phyloP scores from a whole-genome alignment of 2,888 invertebrate genomes.

The Caenorhabditis panamensis region DNA sequence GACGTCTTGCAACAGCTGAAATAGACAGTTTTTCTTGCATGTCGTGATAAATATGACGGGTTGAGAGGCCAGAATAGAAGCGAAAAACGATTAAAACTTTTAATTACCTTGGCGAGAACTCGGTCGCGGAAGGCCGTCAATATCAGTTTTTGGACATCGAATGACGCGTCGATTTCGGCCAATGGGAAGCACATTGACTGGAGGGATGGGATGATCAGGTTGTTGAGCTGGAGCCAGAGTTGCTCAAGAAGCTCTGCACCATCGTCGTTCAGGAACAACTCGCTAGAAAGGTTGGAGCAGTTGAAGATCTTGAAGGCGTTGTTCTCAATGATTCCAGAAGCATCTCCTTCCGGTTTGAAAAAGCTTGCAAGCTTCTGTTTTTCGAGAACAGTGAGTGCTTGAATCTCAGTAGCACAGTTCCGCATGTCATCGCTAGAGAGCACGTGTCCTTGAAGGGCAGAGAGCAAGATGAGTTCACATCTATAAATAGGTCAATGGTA shows the following conservation, averaged over 20 bases:
- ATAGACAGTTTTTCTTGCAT: slow-evolving; percentile 18
- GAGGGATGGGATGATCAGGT: slow-evolving; percentile 57
- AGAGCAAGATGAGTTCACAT: slow-evolving; percentile 50
- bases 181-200: slow-evolving; percentile 65
- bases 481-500: slow-evolving; percentile 14
- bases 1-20: slow-evolving; percentile 58
- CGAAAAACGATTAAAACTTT: slow-evolving; percentile 23
- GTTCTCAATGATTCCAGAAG: slow-evolving; percentile 63
- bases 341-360: slow-evolving; percentile 60
- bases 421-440: slow-evolving; percentile 55
- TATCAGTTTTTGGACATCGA: slow-evolving; percentile 64
- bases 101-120: slow-evolving; percentile 64
- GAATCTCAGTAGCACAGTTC: slow-evolving; percentile 50
- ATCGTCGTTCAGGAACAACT: slow-evolving; percentile 29
- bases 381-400: slow-evolving; percentile 20
- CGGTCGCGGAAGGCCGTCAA: slow-evolving; percentile 67
- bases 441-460: slow-evolving; percentile 52
- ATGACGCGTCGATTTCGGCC: slow-evolving; percentile 50
- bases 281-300: slow-evolving; percentile 54
- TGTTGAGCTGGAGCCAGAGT: slow-evolving; percentile 58
- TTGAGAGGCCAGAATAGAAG: slow-evolving; percentile 37
- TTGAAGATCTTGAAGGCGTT: slow-evolving; percentile 65
- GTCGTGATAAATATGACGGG: slow-evolving; percentile 9
- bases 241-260: slow-evolving; percentile 35
- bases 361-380: slow-evolving; percentile 46